phyloP scores from a whole-genome alignment of 2,113 vertebrate genomes.

The Romanogobio albipinnatus region DNA sequence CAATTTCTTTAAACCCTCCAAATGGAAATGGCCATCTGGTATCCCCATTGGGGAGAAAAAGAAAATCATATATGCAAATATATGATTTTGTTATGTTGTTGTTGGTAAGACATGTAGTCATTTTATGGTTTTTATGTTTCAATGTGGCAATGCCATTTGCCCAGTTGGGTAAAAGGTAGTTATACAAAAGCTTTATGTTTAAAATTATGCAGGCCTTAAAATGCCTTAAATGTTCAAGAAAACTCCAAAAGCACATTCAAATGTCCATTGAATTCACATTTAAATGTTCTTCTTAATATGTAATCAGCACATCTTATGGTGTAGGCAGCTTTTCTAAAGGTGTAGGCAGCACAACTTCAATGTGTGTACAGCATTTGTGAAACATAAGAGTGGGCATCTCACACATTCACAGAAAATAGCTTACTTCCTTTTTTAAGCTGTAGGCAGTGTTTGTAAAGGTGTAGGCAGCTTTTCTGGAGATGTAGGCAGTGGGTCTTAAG shows the following conservation, averaged over 20 bases:
- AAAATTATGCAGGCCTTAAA: not conserved
- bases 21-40: constrained; percentile 41
- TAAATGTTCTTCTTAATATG: not conserved
- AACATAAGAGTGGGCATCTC: not conserved
- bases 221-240: not conserved
- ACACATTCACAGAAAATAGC: not conserved
- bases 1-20: constrained; percentile 21
- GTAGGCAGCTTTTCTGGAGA: too few species aligned
- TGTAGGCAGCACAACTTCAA: too few species aligned
- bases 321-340: not conserved
- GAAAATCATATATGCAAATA: constrained; percentile 42
- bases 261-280: not conserved
- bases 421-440: not conserved
- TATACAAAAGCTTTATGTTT: constrained; percentile 8
- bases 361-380: too few species aligned
- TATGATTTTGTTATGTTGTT: constrained; percentile 43
- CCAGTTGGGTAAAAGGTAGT: not conserved
- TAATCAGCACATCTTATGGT: not conserved
- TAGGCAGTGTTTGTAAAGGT: not conserved
- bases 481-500: too few species aligned
- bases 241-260: not conserved
- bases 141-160: not conserved
- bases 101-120: not conserved
- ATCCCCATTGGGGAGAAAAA: not conserved
- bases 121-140: not conserved